A percentile compares a stretch with the other conserved stretches of the same genome.
phyloP scores from a whole-genome alignment of 1,140 invertebrate species.

The Batillaria attramentaria region DNA sequence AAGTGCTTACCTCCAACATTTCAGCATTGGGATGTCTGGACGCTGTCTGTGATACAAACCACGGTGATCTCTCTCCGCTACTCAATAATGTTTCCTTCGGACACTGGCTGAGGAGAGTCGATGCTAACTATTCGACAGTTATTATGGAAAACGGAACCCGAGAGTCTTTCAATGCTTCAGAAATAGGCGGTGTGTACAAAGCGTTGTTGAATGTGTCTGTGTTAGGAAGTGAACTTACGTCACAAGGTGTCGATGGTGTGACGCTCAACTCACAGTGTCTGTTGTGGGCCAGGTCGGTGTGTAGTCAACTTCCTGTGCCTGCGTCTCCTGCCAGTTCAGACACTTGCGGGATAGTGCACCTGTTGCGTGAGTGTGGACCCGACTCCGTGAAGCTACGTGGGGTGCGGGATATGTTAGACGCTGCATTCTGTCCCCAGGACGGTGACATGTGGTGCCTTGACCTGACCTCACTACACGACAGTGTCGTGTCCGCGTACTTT shows the following conservation, averaged over 20 bases:
- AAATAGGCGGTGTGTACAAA: conserved; percentile 24
- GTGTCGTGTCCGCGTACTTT: conserved; percentile 17
- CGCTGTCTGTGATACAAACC: not conserved
- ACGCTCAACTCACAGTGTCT: too few species aligned
- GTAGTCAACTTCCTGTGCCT: too few species aligned
- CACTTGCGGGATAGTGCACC: conserved; percentile 32
- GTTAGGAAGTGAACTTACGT: conserved; percentile 11
- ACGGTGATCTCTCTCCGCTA: not conserved
- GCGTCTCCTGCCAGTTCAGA: too few species aligned
- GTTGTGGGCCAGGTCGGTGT: too few species aligned
- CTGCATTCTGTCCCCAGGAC: conserved; percentile 16
- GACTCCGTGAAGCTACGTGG: not conserved
- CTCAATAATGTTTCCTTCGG: conserved; percentile 31
- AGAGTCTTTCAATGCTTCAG: conserved; percentile 1
- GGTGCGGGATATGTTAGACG: not conserved
- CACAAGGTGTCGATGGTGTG: too few species aligned
- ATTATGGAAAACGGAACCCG: not conserved
- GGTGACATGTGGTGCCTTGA: conserved; percentile 25
- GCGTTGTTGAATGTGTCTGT: conserved; percentile 27
- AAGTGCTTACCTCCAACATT: conserved; percentile 3
- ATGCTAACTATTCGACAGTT: not conserved
- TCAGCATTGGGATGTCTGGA: conserved; percentile 28
- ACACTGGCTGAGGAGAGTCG: conserved; percentile 17
- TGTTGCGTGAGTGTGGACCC: conserved; percentile 10
- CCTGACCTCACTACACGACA: not conserved